Conservation (phyloP, 2,797 vertebrate species). For the Schizopygopsis pylzovi region DNA sequence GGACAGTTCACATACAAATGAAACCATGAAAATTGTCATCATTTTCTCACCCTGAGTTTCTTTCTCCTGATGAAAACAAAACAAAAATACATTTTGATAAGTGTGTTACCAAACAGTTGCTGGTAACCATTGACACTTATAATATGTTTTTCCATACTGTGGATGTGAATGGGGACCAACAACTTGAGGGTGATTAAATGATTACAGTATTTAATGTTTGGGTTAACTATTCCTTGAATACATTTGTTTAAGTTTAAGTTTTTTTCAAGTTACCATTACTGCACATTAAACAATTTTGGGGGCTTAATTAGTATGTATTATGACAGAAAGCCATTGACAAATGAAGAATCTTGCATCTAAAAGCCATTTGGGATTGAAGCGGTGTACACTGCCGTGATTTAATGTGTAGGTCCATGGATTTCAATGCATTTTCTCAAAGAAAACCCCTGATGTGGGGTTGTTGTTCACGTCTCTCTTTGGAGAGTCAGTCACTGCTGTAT, state of each 20-base stretch:
- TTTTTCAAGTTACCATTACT: too few relatives aligned
- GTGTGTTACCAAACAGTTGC: neutral
- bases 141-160: neutral
- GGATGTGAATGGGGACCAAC: neutral
- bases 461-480: neutral
- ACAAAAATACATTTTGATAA: neutral
- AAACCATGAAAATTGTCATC: too few relatives aligned
- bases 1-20: neutral
- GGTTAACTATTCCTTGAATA: too few relatives aligned
- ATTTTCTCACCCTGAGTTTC: neutral
- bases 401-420: neutral
- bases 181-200: neutral
- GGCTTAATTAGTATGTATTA: neutral
- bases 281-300: too few relatives aligned
- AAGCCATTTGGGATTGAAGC: neutral
- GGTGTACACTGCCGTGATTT: neutral
- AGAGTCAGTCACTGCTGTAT: constrained; percentile 1
- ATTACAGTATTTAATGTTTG: neutral
- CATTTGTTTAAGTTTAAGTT: too few relatives aligned
- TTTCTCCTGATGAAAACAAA: neutral
- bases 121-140: neutral
- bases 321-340: neutral
- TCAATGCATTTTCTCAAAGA: constrained; percentile 1
- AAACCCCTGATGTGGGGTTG: neutral
- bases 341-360: neutral